phyloP scores from a whole-genome alignment of 2,113 vertebrate species.

The Gorilla gorilla region DNA sequence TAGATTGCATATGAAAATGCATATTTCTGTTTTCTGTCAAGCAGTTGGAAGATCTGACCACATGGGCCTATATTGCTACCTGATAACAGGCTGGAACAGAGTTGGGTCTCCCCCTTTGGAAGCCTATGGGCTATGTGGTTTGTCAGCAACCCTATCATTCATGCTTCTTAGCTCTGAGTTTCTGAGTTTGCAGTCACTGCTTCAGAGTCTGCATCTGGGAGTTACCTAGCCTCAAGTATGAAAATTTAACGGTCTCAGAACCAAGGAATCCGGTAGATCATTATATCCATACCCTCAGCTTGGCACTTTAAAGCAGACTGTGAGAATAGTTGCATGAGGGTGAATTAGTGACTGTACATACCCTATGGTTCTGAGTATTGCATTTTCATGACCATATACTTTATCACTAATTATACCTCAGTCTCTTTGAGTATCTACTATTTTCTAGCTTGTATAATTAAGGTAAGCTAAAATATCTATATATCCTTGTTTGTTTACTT shows the following conservation, averaged over 20 bases:
- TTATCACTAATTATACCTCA: background rate
- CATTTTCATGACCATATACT: background rate
- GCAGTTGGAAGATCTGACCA: background rate
- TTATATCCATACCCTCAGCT: background rate
- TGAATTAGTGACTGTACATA: background rate
- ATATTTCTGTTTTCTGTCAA: background rate
- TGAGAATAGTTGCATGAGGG: background rate
- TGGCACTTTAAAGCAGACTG: background rate
- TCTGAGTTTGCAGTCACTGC: background rate
- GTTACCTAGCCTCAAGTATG: background rate
- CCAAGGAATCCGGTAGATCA: background rate
- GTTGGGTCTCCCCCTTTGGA: background rate
- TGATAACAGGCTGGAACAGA: background rate
- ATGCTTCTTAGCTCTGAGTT: background rate
- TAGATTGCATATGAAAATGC: background rate
- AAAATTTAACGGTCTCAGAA: background rate
- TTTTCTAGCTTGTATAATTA: background rate
- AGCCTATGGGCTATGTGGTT: background rate
- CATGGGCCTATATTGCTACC: background rate
- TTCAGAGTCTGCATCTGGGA: background rate
- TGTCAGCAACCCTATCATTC: background rate
- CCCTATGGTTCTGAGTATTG: background rate
- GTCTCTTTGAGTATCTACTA: background rate
- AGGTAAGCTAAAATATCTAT: background rate
- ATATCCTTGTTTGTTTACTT: background rate